Evolutionary conservation across 2,888 invertebrate genomes (phyloP).

Genomic region (Hydraecia micacea): DNA sequence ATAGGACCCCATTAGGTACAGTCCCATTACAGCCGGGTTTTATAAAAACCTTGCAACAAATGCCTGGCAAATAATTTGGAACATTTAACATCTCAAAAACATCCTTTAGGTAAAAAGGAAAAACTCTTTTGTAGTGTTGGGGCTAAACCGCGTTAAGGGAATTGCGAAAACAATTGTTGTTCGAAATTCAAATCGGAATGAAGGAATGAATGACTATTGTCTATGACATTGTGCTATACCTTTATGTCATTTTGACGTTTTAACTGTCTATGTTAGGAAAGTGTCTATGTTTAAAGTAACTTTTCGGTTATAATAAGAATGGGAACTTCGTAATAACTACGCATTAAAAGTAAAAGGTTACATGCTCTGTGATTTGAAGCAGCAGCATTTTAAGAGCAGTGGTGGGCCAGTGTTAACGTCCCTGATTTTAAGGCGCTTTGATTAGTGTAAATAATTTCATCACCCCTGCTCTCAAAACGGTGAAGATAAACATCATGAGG

Average conservation of each 20-base stretch:
- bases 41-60: slow-evolving; percentile 43
- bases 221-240: neutral
- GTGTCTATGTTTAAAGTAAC: too few relatives aligned
- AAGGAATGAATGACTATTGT: slow-evolving; percentile 14
- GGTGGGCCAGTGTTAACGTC: too few relatives aligned
- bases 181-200: slow-evolving; percentile 40
- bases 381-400: too few relatives aligned
- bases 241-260: slow-evolving; percentile 4
- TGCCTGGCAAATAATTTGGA: slow-evolving; percentile 63
- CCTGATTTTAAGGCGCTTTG: too few relatives aligned
- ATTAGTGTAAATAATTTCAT: too few relatives aligned
- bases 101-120: slow-evolving; percentile 54
- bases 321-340: neutral
- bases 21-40: slow-evolving; percentile 26
- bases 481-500: too few relatives aligned
- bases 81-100: slow-evolving; percentile 65
- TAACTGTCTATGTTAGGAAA: neutral
- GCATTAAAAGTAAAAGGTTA: too few relatives aligned
- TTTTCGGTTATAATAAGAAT: neutral
- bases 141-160: slow-evolving; percentile 24
- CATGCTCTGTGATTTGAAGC: too few relatives aligned
- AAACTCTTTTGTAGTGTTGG: slow-evolving; percentile 56
- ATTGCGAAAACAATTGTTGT: slow-evolving; percentile 15
- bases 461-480: too few relatives aligned
- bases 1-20: slow-evolving; percentile 25